phyloP scores from a whole-genome alignment of 2,113 vertebrate species.

The Caracal caracal region DNA sequence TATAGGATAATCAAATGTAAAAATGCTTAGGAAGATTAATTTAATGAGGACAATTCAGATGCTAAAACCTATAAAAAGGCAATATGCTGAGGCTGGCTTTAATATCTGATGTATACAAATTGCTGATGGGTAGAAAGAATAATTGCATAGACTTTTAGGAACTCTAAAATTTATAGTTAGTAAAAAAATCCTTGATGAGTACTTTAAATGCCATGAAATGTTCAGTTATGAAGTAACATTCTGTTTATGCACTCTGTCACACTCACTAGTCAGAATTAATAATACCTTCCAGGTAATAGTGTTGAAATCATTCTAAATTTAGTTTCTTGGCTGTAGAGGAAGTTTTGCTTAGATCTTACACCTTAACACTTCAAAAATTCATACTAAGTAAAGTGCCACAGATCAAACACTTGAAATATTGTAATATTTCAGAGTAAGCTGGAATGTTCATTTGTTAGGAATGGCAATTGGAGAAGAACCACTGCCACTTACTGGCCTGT shows the following conservation, averaged over 20 bases:
- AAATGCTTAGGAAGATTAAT: conserved; percentile 64
- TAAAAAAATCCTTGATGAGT: background rate
- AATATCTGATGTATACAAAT: conserved; percentile 56
- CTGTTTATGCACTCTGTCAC: background rate
- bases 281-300: background rate
- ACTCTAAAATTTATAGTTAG: conserved; percentile 42
- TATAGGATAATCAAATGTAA: conserved; percentile 43
- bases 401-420: background rate
- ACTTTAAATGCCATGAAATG: background rate
- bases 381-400: background rate
- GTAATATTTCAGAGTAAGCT: background rate
- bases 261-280: background rate
- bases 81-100: conserved; percentile 49
- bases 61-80: conserved; percentile 43
- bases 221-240: background rate
- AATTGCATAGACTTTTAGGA: conserved; percentile 37
- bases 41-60: conserved; percentile 38
- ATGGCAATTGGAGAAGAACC: background rate
- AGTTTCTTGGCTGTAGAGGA: background rate
- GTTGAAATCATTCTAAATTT: background rate
- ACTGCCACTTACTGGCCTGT: fast-evolving
- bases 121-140: conserved; percentile 55
- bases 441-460: background rate
- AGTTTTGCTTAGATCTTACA: background rate
- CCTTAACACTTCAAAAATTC: background rate